Evolutionary conservation across 1,140 invertebrate genomes (phyloP).

Genomic region (Pseudomyrmex flavicornis): DNA sequence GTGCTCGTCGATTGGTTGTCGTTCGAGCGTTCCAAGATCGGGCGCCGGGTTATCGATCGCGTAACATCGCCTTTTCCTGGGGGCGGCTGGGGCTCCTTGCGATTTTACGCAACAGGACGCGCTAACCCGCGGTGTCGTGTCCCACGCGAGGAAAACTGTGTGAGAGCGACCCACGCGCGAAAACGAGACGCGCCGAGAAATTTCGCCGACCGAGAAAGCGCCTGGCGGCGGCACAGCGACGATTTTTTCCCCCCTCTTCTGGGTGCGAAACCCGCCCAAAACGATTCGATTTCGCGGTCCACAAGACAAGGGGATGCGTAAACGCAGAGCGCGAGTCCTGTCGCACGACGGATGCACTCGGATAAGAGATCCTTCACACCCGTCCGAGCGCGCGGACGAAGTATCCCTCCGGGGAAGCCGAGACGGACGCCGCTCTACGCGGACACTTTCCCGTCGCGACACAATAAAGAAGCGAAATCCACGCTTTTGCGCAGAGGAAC

Average conservation of each 20-base stretch:
- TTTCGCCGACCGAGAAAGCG: not conserved
- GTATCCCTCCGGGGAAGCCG: constrained; percentile 50
- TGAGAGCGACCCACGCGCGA: not conserved
- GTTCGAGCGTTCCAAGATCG: constrained; percentile 56
- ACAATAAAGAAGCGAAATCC: constrained; percentile 56
- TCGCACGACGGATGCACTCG: not conserved
- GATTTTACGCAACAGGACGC: not conserved
- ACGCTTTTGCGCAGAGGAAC: constrained; percentile 77
- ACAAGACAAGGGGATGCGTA: not conserved
- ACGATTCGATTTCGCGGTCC: not conserved
- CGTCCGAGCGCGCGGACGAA: constrained; percentile 14
- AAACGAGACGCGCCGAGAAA: not conserved
- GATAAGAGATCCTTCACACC: constrained; percentile 14
- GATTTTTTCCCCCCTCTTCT: too few relatives aligned
- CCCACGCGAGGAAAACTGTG: not conserved
- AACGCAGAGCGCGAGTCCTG: not conserved
- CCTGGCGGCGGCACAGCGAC: too few relatives aligned
- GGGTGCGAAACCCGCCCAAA: not conserved
- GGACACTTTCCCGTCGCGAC: constrained; percentile 68
- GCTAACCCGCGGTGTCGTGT: not conserved
- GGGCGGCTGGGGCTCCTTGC: not conserved
- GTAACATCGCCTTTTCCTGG: constrained; percentile 49
- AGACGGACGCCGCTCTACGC: constrained; percentile 53
- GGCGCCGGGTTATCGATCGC: constrained; percentile 69
- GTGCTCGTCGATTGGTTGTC: not conserved